phyloP scores from a whole-genome alignment of 2,888 invertebrate species.

The Eupithecia inturbata region DNA sequence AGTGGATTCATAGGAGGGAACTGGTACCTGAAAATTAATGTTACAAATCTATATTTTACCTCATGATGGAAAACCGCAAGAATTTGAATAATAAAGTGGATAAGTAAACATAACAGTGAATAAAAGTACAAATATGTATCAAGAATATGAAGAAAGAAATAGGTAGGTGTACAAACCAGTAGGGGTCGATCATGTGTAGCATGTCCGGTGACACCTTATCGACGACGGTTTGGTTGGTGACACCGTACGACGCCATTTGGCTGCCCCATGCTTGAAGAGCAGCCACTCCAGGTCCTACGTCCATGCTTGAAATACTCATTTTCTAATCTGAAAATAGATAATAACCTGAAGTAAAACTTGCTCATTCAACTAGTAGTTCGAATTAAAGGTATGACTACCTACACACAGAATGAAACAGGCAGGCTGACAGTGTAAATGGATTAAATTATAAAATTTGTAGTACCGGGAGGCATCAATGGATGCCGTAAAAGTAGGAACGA shows the following conservation, averaged over 20 bases:
- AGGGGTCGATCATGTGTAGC: slow-evolving; percentile 89
- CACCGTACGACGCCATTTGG: slow-evolving; percentile 76
- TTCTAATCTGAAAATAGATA: slow-evolving; percentile 53
- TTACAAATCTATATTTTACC: neutral
- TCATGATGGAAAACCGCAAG: neutral
- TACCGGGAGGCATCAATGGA: neutral
- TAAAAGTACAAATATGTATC: too few species aligned
- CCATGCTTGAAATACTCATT: slow-evolving; percentile 74
- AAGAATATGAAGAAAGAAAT: neutral
- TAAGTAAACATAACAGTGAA: neutral
- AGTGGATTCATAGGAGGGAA: slow-evolving; percentile 95
- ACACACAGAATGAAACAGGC: neutral
- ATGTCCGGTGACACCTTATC: slow-evolving; percentile 91
- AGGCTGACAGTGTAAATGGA: neutral
- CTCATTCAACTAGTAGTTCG: neutral
- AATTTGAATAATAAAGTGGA: neutral
- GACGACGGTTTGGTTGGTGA: slow-evolving; percentile 90
- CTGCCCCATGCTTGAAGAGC: slow-evolving; percentile 80
- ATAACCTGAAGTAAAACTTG: neutral
- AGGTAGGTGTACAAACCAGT: slow-evolving; percentile 85
- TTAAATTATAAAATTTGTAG: too few species aligned
- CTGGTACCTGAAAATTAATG: slow-evolving; percentile 86
- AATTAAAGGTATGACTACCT: neutral
- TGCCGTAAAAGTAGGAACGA: neutral
- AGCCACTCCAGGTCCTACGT: slow-evolving; percentile 76